Conservation (phyloP, 2,797 vertebrate genomes). For the Odontamblyopus rebecca region DNA sequence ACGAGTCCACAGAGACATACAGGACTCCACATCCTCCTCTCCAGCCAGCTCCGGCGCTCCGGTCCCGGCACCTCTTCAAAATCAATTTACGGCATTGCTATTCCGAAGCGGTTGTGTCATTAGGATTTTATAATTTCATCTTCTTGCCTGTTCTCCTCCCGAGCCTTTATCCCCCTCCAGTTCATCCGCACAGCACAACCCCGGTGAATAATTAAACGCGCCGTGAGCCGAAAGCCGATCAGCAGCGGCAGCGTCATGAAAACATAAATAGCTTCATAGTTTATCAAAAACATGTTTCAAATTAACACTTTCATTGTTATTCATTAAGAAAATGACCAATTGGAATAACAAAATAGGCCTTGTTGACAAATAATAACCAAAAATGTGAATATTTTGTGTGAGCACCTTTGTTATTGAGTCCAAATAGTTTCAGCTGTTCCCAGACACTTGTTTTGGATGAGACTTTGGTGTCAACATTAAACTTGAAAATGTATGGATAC, state of each 20-base stretch:
- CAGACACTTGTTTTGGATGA: too few species aligned
- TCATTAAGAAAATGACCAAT: too few species aligned
- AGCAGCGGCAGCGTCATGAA: slow-evolving; percentile 15
- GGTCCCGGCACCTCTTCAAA: slow-evolving; percentile 76
- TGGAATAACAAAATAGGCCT: too few species aligned
- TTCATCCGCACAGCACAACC: slow-evolving; percentile 74
- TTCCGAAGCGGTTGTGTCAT: slow-evolving; percentile 75
- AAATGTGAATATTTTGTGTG: too few species aligned
- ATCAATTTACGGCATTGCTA: slow-evolving; percentile 80
- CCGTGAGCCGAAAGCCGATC: slow-evolving; percentile 74
- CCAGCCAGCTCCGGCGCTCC: slow-evolving; percentile 57
- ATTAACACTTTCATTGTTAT: too few species aligned
- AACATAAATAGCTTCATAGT: too few species aligned
- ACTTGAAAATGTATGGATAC: too few species aligned
- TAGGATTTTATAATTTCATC: slow-evolving; percentile 81
- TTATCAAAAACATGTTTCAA: too few species aligned
- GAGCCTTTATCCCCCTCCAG: slow-evolving; percentile 72
- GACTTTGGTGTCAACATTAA: too few species aligned
- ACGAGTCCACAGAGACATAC: slow-evolving; percentile 27
- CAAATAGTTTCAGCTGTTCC: too few species aligned
- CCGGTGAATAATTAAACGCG: slow-evolving; percentile 74
- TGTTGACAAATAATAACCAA: too few species aligned
- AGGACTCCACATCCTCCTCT: slow-evolving; percentile 32
- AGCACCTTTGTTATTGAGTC: too few species aligned
- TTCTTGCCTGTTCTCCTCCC: slow-evolving; percentile 69